Evolutionary conservation across 2,888 invertebrate species (phyloP), one percentile per base, ranked within the genome.

Genomic region (Steinernema hermaphroditum): DNA sequence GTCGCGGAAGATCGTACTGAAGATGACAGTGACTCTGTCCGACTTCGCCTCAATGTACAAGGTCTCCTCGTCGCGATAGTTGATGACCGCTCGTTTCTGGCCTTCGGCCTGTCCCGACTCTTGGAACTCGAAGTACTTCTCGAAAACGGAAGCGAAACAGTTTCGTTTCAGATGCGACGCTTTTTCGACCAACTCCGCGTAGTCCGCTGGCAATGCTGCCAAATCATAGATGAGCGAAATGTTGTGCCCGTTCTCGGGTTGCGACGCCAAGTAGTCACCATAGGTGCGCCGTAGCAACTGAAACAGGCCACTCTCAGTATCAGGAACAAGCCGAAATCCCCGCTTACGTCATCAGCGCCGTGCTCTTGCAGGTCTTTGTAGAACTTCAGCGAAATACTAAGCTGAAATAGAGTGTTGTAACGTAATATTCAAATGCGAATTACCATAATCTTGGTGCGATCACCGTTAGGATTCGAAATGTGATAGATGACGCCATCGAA

Each of bases 401-500:
- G 92, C 96, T 96, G 88, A 76, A 90, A 90, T 16, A 69, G 37
- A n/a, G 29, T 44, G 68, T 22, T 46, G 41, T 12, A 54, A 41
- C 50, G 46, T 8, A 8, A 14, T 24, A 50, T 16, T 68, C 16
- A 22, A 12, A 43, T n/a, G 27, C 16, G 37, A 89, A 92, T 91
- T 90, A 97, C 96, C 91, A 93, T 92, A 90, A 98, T 92, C 92
- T 96, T 96, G 86, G 93, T 92, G 91, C 95, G 96, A 89, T 97
- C 96, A 86, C 93, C 92, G 89, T 94, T 93, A 86, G 94, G 91
- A 91, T 96, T 98, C 78, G 96, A 96, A 90, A 99, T 92, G 89
- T 96, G 96, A 90, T 95, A 98, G 82, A 97, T 90, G 78, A 95
- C 97, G 85, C 98, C 97, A 91, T 99, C 98, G 90, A 98, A 99